A percentile compares a stretch with the other conserved stretches of the same genome.
Evolutionary conservation across 2,797 vertebrate species (phyloP).

Genomic region (Phylloscopus collybita): DNA sequence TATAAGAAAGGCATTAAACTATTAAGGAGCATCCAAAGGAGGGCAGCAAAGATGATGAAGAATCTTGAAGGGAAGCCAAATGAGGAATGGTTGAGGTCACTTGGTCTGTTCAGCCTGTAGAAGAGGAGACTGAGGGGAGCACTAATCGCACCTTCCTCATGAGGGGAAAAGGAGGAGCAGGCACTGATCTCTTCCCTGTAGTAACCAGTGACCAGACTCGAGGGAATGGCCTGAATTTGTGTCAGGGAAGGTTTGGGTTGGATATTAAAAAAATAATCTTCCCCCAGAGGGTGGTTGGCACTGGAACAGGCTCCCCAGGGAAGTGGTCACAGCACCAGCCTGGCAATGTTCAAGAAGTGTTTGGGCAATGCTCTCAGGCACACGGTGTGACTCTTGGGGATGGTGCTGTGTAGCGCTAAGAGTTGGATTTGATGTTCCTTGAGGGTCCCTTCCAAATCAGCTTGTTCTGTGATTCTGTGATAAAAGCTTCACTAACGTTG

Average conservation of each 20-base stretch:
- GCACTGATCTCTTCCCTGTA: background rate
- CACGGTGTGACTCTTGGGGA: background rate
- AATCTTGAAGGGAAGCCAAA: background rate
- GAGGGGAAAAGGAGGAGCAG: background rate
- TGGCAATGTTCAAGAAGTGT: background rate
- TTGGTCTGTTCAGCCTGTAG: background rate
- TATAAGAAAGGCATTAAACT: background rate
- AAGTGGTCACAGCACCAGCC: background rate
- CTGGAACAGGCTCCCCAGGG: background rate
- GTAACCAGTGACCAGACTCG: background rate
- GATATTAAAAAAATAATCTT: background rate
- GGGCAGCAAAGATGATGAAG: background rate
- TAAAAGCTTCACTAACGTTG: background rate
- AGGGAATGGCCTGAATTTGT: background rate
- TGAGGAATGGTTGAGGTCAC: background rate
- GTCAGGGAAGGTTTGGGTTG: background rate
- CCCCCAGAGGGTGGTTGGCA: background rate
- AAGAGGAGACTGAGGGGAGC: background rate
- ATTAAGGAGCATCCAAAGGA: background rate
- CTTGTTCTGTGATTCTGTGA: background rate
- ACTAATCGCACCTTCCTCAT: background rate
- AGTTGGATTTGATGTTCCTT: accelerated
- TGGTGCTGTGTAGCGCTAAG: accelerated
- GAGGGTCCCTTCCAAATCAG: background rate
- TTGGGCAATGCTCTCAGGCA: background rate